Conservation (phyloP, 2,797 vertebrate species). For the Knipowitschia caucasica region DNA sequence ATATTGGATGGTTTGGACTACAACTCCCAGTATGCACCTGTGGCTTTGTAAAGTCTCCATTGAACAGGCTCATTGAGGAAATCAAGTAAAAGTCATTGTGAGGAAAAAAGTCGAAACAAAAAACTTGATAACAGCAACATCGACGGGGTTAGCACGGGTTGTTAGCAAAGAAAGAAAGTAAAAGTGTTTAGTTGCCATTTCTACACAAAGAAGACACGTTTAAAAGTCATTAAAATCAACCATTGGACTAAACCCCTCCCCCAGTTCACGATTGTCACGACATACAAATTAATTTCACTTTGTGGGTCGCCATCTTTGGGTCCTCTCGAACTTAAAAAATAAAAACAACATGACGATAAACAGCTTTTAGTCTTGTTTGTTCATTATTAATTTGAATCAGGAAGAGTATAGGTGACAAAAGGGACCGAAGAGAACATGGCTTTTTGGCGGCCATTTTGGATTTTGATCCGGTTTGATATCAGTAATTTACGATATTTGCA, state of each 20-base stretch:
- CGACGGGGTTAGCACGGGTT: constrained; percentile 38
- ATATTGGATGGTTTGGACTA: constrained; percentile 37
- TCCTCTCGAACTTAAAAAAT: neutral
- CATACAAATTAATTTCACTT: neutral
- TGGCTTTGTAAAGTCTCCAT: constrained; percentile 47
- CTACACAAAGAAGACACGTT: constrained; percentile 28
- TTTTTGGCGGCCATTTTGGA: too few relatives aligned
- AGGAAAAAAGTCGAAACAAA: constrained; percentile 49
- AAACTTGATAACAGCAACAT: constrained; percentile 40
- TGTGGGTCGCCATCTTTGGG: constrained; percentile 7
- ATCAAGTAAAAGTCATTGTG: constrained; percentile 45
- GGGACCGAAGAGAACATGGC: too few relatives aligned
- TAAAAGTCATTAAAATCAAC: constrained; percentile 17
- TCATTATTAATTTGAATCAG: too few relatives aligned
- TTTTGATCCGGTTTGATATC: too few relatives aligned
- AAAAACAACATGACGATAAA: neutral
- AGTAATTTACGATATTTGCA: too few relatives aligned
- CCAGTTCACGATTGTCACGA: constrained; percentile 19
- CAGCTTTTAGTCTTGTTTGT: too few relatives aligned
- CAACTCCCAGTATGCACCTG: constrained; percentile 57
- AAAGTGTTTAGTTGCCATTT: constrained; percentile 1
- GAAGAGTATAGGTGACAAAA: too few relatives aligned
- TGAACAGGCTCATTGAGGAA: constrained; percentile 49
- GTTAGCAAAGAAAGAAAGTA: constrained; percentile 20
- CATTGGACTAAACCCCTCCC: constrained; percentile 30